These are phyloP conservation scores for Mylabris sibirica DNA, from an alignment of 2,888 invertebrate genomes.

Conservation along the genomic window DNA sequence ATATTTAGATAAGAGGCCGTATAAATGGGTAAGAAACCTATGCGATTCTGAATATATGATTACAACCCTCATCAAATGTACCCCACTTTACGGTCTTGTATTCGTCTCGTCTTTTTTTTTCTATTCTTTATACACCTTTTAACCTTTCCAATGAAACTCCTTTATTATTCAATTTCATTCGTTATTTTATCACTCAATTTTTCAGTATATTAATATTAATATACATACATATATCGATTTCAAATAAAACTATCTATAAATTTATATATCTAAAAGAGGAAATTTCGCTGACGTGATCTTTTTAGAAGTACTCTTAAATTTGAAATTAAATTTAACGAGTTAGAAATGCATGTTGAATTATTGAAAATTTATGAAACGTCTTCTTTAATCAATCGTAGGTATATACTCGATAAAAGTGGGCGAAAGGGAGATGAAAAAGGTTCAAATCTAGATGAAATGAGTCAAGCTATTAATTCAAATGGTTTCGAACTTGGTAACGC, in stretches of 20 bases:
- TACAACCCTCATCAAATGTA: constrained; percentile 4
- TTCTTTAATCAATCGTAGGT: neutral
- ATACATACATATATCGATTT: neutral
- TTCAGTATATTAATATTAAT: constrained; percentile 4
- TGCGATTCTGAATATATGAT: constrained; percentile 8
- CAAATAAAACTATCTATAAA: constrained; percentile 4
- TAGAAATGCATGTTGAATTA: constrained; percentile 1
- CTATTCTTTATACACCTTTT: neutral
- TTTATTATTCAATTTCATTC: constrained; percentile 4
- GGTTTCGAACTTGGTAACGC: constrained; percentile 31
- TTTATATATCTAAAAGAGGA: neutral
- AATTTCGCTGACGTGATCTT: constrained; percentile 1
- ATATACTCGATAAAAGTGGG: neutral
- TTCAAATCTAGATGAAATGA: neutral
- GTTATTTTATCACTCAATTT: neutral
- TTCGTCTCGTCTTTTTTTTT: neutral
- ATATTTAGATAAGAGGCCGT: neutral
- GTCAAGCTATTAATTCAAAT: constrained; percentile 42
- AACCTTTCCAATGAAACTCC: neutral
- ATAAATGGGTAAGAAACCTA: neutral
- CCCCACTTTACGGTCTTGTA: neutral
- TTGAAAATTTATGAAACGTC: neutral
- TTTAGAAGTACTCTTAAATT: neutral
- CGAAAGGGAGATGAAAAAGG: neutral
- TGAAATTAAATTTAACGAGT: constrained; percentile 5